Base-by-base conservation (phyloP, 1,140 invertebrate species). In the Sinella curviseta region DNA sequence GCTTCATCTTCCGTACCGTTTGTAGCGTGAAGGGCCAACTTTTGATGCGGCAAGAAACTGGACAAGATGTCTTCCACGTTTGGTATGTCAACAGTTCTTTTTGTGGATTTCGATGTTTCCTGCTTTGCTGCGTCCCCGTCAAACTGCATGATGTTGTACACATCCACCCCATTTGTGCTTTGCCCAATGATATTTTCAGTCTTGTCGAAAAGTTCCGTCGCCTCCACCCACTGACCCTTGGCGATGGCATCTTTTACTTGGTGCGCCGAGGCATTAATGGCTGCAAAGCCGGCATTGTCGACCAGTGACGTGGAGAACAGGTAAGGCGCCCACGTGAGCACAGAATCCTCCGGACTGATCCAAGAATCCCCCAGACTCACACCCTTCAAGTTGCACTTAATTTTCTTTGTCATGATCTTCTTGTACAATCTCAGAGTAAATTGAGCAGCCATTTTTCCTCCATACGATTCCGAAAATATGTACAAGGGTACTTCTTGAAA, bases 371-470 rank as follows among this genome's bases (percentile, higher is more conserved):
- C 94, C 85, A 96, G 89, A 0, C 91, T 92, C 16, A 96, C 90
- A 0, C 94, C 94, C 81, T 89, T 89, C 55, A 97, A 89, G 81
- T 94, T 94, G 57, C 90, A 92, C 30, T 88, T 87, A 0, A 96
- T 90, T 70, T 88, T 88, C 0, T 90, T 91, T 0, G 85, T 85
- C 82, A 90, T 81, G 81, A 93, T 90, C 57, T 93, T 92, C 86
- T 91, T 87, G 82, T 89, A 86, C 85, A 93, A 88, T 78, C 85
- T 86, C 77, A 86, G 85, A 81, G 90, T 92, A 84, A 96, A 94
- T 82, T 94, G 92, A 12, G 92, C 90, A 0, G 93, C 91, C 93
- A 96, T 96, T 88, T 97, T 97, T 0, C 94, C 95, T 20, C 94
- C 94, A 86, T 96, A 96, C 0, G 94, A 95, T 85, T 96, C 93